phyloP scores from a whole-genome alignment of 2,113 vertebrate genomes.

The Delphinus delphis region DNA sequence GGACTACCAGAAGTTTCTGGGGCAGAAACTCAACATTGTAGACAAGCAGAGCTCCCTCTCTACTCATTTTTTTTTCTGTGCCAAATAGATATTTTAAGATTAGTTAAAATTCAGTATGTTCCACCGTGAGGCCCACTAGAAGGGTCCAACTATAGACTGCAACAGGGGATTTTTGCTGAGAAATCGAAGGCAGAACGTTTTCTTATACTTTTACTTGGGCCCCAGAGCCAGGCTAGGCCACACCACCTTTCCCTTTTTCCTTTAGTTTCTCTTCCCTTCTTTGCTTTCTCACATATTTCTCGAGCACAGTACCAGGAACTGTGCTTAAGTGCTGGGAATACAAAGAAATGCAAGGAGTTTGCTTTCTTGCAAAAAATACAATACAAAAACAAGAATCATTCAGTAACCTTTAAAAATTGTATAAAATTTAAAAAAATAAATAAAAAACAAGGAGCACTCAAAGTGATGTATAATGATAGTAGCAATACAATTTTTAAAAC shows the following conservation, averaged over 20 bases:
- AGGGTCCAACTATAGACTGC: neutral
- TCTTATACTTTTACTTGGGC: slow-evolving; percentile 20
- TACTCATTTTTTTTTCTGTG: neutral
- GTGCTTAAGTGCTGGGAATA: neutral
- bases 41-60: slow-evolving; percentile 6
- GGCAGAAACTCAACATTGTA: slow-evolving; percentile 41
- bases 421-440: neutral
- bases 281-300: neutral
- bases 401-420: neutral
- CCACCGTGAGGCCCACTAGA: neutral
- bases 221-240: neutral
- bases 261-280: neutral
- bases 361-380: neutral
- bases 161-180: neutral
- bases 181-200: neutral
- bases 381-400: neutral
- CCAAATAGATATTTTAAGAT: slow-evolving; percentile 35
- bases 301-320: neutral
- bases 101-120: slow-evolving; percentile 12
- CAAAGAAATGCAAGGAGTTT: neutral
- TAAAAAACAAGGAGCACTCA: neutral
- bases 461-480: neutral
- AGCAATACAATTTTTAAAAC: neutral
- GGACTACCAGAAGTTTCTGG: slow-evolving; percentile 22
- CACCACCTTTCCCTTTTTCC: neutral